phyloP scores from a whole-genome alignment of 2,797 vertebrate genomes.

The Chaunax sp. region DNA sequence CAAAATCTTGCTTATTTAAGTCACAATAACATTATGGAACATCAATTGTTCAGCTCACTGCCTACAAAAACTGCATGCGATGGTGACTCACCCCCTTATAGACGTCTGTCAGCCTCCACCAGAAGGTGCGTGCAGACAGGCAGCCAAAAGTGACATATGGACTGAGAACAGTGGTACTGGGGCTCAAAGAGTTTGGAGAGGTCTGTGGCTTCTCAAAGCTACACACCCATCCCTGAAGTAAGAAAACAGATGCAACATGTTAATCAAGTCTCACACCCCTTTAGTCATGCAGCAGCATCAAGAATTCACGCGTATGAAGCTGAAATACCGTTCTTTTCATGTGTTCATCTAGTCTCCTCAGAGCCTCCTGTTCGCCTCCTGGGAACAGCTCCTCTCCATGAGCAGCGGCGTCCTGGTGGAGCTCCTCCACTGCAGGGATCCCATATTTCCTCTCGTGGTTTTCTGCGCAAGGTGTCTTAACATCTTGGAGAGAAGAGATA shows the following conservation, averaged over 20 bases:
- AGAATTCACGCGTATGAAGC: background rate
- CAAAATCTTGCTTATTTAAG: background rate
- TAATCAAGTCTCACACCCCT: background rate
- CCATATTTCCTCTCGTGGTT: constrained; percentile 55
- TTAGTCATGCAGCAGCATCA: background rate
- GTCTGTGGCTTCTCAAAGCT: constrained; percentile 85
- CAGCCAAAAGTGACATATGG: constrained; percentile 84
- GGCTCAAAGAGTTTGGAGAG: constrained; percentile 81
- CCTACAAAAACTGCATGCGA: background rate
- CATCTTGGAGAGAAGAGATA: constrained; percentile 58
- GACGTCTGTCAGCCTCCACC: constrained; percentile 81
- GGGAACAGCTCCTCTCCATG: constrained; percentile 74
- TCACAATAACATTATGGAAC: too few species aligned
- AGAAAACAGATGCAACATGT: background rate
- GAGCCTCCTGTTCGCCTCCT: constrained; percentile 80
- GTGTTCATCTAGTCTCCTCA: constrained; percentile 75
- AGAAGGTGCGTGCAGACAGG: constrained; percentile 84
- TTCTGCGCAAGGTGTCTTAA: constrained; percentile 59
- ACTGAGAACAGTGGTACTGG: constrained; percentile 87
- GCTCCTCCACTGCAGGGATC: constrained; percentile 75
- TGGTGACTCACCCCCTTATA: constrained; percentile 78
- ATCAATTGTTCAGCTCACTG: background rate
- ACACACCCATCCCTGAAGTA: constrained; percentile 81
- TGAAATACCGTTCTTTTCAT: constrained; percentile 77
- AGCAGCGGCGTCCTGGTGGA: constrained; percentile 60